Base-by-base conservation (phyloP, 35 echinoderm and acorn worm species). In the Eucidaris tribuloides region DNA sequence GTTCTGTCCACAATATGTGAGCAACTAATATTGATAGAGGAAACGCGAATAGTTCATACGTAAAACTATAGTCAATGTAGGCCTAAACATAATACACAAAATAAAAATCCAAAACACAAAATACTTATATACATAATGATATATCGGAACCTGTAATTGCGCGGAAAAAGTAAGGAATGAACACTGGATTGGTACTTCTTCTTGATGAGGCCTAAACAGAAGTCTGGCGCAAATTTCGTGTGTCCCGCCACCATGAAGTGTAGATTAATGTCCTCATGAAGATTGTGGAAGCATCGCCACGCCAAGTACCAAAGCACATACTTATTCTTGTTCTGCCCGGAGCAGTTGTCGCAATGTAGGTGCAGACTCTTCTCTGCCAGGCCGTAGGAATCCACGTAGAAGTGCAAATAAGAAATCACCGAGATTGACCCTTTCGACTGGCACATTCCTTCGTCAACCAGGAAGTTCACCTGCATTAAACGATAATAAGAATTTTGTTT, bases 161-260 rank as follows among this genome's bases (percentile, higher is more conserved):
- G n/a, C n/a, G n/a, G n/a, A n/a, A n/a, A n/a, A n/a, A n/a, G n/a
- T n/a, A n/a, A n/a, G n/a, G n/a, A n/a, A n/a, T n/a, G n/a, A n/a
- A 84, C 60, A 3, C 63, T 44, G 38, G 31, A 29, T 23, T 81
- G 49, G 37, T 90, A 90, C 22, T 38, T 39, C 39, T 68, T 79
- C 61, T 90, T 90, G 17, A 90, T 50, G 46, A 83, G 48, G 9
- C 77, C 77, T 45, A 88, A 88, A 36, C 61, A 63, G 58, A n/a
- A 62, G 56, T 88, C 76, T 13, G 79, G 79, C 6, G 58, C 63
- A 77, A 89, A 89, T 28, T 89, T 83, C 6, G 87, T 89, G 29
- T 89, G 87, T 14, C 87, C 79, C 25, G 87, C 62, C 15, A 89
- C 25, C 6, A 89, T 40, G 34, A 89, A 89, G 39, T 83, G 66